Conservation (phyloP, 2,888 invertebrate species). For the Pachliopta kotzebuea region DNA sequence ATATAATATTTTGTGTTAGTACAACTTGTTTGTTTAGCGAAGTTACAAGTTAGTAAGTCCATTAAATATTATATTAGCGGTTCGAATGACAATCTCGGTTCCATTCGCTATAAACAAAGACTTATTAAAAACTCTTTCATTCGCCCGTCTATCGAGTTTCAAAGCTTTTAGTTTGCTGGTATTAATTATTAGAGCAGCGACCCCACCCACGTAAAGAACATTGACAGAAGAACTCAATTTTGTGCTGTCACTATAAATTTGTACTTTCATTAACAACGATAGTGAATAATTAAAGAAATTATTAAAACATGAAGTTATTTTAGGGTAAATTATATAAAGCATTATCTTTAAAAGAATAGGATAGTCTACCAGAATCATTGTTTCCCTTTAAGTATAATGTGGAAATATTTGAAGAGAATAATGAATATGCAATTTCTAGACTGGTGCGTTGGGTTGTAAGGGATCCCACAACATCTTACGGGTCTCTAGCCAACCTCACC, state of each 20-base stretch:
- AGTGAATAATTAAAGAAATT: too few relatives aligned
- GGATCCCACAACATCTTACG: too few relatives aligned
- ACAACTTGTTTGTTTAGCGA: background rate
- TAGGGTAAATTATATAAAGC: too few relatives aligned
- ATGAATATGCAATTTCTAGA: too few relatives aligned
- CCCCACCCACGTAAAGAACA: conserved; percentile 17
- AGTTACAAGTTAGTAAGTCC: conserved; percentile 6
- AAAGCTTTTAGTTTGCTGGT: conserved; percentile 27
- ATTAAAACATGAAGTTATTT: too few relatives aligned
- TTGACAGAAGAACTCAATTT: conserved; percentile 6
- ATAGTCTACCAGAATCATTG: too few relatives aligned
- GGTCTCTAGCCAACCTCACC: too few relatives aligned
- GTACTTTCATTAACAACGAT: background rate
- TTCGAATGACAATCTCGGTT: conserved; percentile 13
- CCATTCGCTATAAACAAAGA: conserved; percentile 22
- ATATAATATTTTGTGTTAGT: too few relatives aligned
- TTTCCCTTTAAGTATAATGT: too few relatives aligned
- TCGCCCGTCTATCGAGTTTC: conserved; percentile 26
- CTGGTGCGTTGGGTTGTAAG: too few relatives aligned
- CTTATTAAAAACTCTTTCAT: conserved; percentile 24
- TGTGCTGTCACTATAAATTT: conserved; percentile 2
- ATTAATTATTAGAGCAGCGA: conserved; percentile 22
- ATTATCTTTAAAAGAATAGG: too few relatives aligned
- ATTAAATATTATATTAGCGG: conserved; percentile 13
- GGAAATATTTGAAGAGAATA: too few relatives aligned